Percentiles rank a stretch among this genome's conserved stretches.
These are phyloP conservation scores for Osmoderma eremita DNA, from an alignment of 2,888 invertebrate genomes.

Conservation along the genomic window DNA sequence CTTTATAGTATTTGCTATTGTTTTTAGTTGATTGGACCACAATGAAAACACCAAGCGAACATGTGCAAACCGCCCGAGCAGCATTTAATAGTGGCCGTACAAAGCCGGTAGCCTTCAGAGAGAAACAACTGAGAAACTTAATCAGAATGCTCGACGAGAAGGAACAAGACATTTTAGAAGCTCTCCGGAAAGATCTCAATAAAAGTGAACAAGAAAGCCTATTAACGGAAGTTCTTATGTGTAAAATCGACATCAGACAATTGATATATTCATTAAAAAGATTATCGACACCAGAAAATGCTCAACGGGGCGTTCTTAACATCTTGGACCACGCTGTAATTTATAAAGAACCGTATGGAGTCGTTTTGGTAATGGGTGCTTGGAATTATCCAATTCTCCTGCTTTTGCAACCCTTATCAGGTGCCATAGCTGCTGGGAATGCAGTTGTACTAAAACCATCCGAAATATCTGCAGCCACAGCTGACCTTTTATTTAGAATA, in stretches of 20 bases:
- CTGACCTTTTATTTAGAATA: conserved; percentile 76
- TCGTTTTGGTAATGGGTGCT: conserved; percentile 87
- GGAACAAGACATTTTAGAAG: conserved; percentile 74
- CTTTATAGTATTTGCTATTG: too few relatives aligned
- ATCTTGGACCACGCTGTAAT: conserved; percentile 43
- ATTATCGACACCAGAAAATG: conserved; percentile 68
- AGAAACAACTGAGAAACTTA: conserved; percentile 80
- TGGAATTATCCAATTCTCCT: conserved; percentile 98
- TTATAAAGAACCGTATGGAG: conserved; percentile 91
- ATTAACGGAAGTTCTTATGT: conserved; percentile 81
- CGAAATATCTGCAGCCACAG: conserved; percentile 81
- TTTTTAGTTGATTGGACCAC: neutral
- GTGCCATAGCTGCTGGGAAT: conserved; percentile 95
- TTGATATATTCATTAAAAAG: conserved; percentile 77
- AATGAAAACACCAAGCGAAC: conserved; percentile 61
- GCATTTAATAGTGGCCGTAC: conserved; percentile 84
- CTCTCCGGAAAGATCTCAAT: conserved; percentile 81
- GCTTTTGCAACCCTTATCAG: conserved; percentile 79
- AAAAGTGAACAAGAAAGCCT: conserved; percentile 83
- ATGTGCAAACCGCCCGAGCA: conserved; percentile 75
- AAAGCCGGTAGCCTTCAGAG: conserved; percentile 80
- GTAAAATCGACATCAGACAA: conserved; percentile 80
- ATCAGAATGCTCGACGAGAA: conserved; percentile 84
- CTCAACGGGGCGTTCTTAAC: conserved; percentile 38
- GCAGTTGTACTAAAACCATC: conserved; percentile 94